Conservation (phyloP, 1,140 invertebrate genomes). For the Pissodes strobi region DNA sequence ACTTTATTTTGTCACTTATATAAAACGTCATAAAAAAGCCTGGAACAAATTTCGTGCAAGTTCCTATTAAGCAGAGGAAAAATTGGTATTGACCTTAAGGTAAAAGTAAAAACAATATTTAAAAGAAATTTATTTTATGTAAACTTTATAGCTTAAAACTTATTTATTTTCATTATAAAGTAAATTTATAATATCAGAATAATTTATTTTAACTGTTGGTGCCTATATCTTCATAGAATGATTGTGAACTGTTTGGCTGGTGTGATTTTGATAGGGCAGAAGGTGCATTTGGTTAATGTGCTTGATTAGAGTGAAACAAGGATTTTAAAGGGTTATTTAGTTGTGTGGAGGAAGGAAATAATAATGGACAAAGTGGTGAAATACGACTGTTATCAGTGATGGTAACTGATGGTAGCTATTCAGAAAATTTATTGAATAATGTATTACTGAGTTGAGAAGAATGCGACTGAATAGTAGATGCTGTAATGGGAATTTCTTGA, state of each 20-base stretch:
- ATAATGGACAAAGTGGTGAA: background rate
- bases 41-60: no score
- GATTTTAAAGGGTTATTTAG: background rate
- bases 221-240: background rate
- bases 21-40: background rate
- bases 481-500: no score
- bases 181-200: no score
- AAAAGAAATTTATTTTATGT: background rate
- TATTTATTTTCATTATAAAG: no score
- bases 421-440: background rate
- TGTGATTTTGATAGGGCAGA: no score
- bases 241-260: background rate
- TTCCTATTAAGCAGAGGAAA: no score
- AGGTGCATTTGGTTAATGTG: no score
- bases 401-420: background rate
- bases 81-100: background rate
- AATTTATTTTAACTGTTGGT: no score
- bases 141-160: background rate
- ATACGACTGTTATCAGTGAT: background rate
- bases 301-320: background rate
- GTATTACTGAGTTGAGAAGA: background rate
- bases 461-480: background rate
- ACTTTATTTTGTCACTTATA: background rate
- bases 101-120: background rate
- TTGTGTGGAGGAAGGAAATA: background rate